Evolutionary conservation across 2,888 invertebrate genomes (phyloP).

Genomic region (Thecocarcelia acutangulata): DNA sequence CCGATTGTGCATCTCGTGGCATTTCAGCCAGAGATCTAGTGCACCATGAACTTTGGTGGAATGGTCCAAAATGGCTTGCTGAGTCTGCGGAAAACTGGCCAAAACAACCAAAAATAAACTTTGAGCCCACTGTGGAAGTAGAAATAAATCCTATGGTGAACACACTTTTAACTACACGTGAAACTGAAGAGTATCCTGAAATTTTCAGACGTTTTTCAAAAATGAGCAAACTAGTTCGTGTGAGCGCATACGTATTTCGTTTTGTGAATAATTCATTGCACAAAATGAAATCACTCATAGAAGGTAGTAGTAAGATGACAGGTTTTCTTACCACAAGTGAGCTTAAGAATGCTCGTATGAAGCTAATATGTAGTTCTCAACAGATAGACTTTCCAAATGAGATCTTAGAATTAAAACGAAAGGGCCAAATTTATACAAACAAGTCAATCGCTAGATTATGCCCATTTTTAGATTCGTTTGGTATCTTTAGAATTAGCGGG

Average conservation of each 20-base stretch:
- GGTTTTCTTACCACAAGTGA: neutral
- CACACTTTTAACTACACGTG: neutral
- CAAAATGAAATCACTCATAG: neutral
- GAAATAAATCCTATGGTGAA: neutral
- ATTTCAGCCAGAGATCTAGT: neutral
- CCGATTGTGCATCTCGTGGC: conserved; percentile 69
- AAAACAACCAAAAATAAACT: neutral
- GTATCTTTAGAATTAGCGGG: conserved; percentile 51
- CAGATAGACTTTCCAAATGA: conserved; percentile 27
- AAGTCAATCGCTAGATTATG: neutral
- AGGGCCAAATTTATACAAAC: conserved; percentile 2
- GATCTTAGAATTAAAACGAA: conserved; percentile 7
- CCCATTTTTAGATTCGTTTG: conserved; percentile 31
- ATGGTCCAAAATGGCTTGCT: neutral
- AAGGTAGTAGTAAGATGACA: neutral
- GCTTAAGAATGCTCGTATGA: too few species aligned
- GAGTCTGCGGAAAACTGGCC: neutral
- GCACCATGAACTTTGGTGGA: neutral
- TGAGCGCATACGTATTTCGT: neutral
- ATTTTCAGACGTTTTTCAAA: neutral
- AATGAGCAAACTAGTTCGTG: too few species aligned
- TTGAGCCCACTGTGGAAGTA: neutral
- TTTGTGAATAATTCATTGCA: neutral
- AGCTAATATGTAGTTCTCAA: conserved; percentile 7
- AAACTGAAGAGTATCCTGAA: neutral